Conservation (phyloP, 2,113 vertebrate species). For the Crocuta crocuta region DNA sequence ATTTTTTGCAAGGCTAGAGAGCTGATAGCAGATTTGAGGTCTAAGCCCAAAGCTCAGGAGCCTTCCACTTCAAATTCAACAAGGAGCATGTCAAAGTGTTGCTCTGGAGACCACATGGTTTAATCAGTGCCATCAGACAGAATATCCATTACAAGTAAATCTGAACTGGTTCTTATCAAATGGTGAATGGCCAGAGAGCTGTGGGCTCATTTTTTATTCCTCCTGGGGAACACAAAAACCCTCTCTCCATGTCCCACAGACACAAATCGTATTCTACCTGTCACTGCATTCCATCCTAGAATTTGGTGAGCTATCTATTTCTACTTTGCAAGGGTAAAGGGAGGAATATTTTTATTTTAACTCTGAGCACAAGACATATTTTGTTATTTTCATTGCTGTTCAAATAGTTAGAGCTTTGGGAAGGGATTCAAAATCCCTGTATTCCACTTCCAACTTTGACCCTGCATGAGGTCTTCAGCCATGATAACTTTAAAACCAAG, state of each 20-base stretch:
- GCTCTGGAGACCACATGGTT: not conserved
- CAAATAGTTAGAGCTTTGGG: constrained; percentile 59
- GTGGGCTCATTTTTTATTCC: not conserved
- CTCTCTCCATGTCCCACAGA: not conserved
- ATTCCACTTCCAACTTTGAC: constrained; percentile 57
- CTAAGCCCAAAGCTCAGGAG: not conserved
- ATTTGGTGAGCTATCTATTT: not conserved
- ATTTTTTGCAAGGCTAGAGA: not conserved
- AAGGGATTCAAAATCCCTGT: constrained; percentile 63
- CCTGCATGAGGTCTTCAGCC: constrained; percentile 38
- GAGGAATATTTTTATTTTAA: constrained; percentile 60
- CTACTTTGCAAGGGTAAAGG: constrained; percentile 20
- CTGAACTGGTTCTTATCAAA: constrained; percentile 38
- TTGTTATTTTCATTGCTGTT: constrained; percentile 54
- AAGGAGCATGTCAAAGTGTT: not conserved
- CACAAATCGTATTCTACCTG: not conserved
- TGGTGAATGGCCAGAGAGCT: not conserved
- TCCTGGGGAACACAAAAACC: not conserved
- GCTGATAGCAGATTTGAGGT: not conserved
- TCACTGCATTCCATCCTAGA: not conserved
- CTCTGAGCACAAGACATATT: constrained; percentile 44
- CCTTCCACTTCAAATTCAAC: constrained; percentile 30
- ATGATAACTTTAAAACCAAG: constrained; percentile 57
- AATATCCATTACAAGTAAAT: constrained; percentile 1
- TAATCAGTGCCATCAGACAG: not conserved